A percentile compares a stretch with the other conserved stretches of the same genome.
These are phyloP conservation scores for Chloropsis cyanopogon DNA, from an alignment of 2,113 vertebrate genomes.

Conservation along the genomic window DNA sequence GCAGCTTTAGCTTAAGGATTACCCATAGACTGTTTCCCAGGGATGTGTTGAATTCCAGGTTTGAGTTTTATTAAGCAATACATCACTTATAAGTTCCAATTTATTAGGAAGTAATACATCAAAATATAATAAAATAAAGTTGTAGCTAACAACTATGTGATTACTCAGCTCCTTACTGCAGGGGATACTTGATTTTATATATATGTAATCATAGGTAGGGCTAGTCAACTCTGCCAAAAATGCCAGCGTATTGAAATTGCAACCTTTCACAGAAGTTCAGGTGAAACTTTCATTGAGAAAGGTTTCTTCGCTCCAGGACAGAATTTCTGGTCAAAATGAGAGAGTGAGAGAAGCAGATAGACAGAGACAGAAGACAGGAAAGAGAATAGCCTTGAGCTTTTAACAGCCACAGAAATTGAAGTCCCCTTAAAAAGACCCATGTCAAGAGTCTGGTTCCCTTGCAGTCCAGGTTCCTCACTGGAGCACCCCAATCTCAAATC, in stretches of 20 bases:
- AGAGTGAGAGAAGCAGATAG: neutral
- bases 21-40: neutral
- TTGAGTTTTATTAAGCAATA: slow-evolving; percentile 21
- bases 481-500: neutral
- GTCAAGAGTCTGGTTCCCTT: neutral
- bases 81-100: slow-evolving; percentile 11
- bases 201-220: neutral
- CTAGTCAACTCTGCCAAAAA: neutral
- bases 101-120: slow-evolving; percentile 47
- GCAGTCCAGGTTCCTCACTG: neutral
- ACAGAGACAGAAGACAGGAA: neutral
- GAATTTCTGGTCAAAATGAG: slow-evolving; percentile 14
- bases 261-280: neutral
- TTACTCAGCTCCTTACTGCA: slow-evolving; percentile 1
- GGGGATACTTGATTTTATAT: neutral
- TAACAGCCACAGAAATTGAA: neutral
- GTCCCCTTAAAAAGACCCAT: neutral
- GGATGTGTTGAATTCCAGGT: neutral
- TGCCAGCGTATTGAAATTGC: neutral
- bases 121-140: slow-evolving; percentile 36
- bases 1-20: neutral
- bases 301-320: neutral
- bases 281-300: neutral
- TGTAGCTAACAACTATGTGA: neutral
- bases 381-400: neutral